These are phyloP conservation scores for Proteles cristata DNA, from an alignment of 2,113 vertebrate genomes.

Conservation along the genomic window DNA sequence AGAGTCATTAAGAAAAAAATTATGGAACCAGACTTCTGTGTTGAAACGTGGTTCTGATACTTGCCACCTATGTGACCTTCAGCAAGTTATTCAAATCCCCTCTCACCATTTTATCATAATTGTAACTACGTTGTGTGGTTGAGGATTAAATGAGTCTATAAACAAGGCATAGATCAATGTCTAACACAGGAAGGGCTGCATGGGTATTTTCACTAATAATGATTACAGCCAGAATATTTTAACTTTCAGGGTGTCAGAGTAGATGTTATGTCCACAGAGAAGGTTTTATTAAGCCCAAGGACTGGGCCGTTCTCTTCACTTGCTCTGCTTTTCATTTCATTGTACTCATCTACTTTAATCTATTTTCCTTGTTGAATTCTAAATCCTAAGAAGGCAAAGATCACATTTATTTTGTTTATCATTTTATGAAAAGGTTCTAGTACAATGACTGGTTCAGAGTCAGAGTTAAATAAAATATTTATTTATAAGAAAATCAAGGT, in stretches of 20 bases:
- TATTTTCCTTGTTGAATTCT: not conserved
- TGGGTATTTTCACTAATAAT: not conserved
- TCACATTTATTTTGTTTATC: not conserved
- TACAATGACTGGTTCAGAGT: not conserved
- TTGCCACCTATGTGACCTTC: not conserved
- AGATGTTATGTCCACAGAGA: not conserved
- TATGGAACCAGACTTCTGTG: not conserved
- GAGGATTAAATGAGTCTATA: not conserved
- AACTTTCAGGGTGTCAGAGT: not conserved
- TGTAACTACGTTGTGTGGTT: not conserved
- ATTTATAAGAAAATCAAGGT: constrained; percentile 13
- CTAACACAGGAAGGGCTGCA: not conserved
- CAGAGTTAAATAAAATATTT: not conserved
- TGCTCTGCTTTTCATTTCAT: not conserved
- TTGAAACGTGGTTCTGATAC: not conserved
- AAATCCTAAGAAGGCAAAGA: not conserved
- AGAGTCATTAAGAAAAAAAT: not conserved
- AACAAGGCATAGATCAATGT: not conserved
- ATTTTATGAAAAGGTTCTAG: not conserved
- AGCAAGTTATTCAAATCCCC: not conserved
- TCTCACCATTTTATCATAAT: not conserved
- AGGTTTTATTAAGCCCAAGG: not conserved
- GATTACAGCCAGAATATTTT: not conserved
- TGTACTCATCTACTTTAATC: not conserved
- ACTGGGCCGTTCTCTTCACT: not conserved